Conservation (phyloP, 2,797 vertebrate genomes). For the Hemitrygon akajei region DNA sequence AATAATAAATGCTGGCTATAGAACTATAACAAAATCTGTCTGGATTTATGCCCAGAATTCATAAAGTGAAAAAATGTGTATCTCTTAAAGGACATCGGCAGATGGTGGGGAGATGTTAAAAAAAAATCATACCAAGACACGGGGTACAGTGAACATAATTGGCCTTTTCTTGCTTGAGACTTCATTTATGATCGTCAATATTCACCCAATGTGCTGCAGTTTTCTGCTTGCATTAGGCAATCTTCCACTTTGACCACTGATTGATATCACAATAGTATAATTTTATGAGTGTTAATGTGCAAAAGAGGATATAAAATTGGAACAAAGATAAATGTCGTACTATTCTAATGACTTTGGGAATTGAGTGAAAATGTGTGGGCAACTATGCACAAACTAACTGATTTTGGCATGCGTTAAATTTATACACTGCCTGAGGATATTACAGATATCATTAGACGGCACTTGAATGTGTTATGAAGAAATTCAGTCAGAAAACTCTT, state of each 20-base stretch:
- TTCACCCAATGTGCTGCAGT: not conserved
- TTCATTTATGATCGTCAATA: too few species aligned
- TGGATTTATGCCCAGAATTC: not conserved
- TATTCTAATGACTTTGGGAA: not conserved
- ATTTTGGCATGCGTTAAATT: constrained; percentile 29
- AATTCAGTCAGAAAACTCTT: not conserved
- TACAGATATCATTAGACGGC: constrained; percentile 7
- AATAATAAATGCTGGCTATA: not conserved
- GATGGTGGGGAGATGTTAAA: not conserved
- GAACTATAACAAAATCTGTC: not conserved
- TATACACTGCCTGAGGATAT: constrained; percentile 7
- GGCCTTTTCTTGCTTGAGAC: not conserved
- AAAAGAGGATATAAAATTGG: not conserved
- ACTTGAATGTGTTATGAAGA: constrained; percentile 27
- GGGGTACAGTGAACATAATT: not conserved
- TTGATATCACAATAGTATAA: not conserved
- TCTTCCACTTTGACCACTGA: constrained; percentile 19
- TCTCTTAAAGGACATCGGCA: not conserved
- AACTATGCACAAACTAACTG: not conserved
- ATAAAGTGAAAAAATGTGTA: not conserved
- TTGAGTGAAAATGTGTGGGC: not conserved
- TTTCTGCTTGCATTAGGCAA: not conserved
- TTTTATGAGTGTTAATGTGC: not conserved
- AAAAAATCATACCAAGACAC: not conserved
- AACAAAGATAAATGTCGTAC: not conserved